Base-by-base conservation (phyloP, 2,888 invertebrate genomes). In the Omphaloscelis lunosa region DNA sequence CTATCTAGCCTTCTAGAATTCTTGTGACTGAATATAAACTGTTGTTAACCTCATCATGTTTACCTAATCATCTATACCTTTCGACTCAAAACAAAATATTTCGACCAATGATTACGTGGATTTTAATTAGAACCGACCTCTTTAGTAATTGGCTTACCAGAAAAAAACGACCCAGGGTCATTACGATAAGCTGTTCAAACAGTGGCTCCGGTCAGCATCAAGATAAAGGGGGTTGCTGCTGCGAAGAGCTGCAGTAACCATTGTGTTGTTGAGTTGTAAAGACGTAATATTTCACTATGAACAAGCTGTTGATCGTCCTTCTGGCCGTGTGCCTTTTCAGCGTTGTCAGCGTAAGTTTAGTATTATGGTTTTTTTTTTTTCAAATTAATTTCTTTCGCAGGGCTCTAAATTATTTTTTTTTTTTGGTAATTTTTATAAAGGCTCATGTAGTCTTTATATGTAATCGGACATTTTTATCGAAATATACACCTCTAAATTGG, bases 291-390 rank as follows among this genome's bases (percentile, higher is more conserved):
- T 58, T 74, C 87, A 94, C 88, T 56, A 95, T 95, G 95, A 94
- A 94, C 88, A 95, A 95, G 82, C 78, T 91, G 4, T 76, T 95
- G 11, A 89, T 95, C 65, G 82, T 95, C n/a, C 75, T 95, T 59
- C 71, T 96, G 90, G 95, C 93, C 63, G 86, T 95, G 61, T 95
- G 95, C 93, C 93, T 96, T 70, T 88, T 94, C 82, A 92, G 91
- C 77, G 95, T 95, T 71, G 88, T 94, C 81, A 92, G 91, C 77
- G 95, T 95, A 74, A 94, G 95, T 94, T 80, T 71, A 51, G 59
- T 72, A 41, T 45, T 29, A 27, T 12, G 4, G 27, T 12, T 4
- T 48, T 66, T 12, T 15, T 0, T 48, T 66, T 68, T 34, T 17
- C 1, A 56, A 66, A 56, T 56, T 17, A 56, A 11, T 29, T 23